These are phyloP conservation scores for Muscicapa comitata DNA, from an alignment of 2,797 vertebrate species.

Conservation along the genomic window DNA sequence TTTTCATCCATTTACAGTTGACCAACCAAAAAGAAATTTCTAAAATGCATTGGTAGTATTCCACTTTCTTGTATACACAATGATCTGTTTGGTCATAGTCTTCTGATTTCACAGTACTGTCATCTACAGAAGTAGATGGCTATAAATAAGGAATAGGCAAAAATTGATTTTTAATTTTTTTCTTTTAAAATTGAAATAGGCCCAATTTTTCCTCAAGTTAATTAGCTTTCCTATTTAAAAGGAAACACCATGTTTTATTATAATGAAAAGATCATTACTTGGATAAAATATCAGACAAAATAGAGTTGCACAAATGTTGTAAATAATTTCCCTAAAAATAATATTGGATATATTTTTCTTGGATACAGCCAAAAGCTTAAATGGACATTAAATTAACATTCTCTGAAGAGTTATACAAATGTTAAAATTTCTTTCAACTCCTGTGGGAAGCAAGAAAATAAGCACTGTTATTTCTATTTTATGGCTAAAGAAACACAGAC, in stretches of 20 bases:
- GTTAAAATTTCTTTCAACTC: slow-evolving; percentile 28
- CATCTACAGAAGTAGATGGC: not conserved
- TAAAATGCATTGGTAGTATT: not conserved
- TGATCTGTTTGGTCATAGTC: not conserved
- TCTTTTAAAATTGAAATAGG: not conserved
- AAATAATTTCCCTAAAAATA: slow-evolving; percentile 16
- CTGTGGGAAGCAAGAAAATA: slow-evolving; percentile 17
- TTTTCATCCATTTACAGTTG: not conserved
- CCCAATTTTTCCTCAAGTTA: not conserved
- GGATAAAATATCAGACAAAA: not conserved
- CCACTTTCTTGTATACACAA: not conserved
- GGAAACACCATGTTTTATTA: not conserved
- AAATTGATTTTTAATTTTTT: not conserved
- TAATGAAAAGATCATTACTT: not conserved
- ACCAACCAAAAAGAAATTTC: not conserved
- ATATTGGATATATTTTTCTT: not conserved
- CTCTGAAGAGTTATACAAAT: not conserved
- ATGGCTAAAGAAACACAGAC: slow-evolving; percentile 22
- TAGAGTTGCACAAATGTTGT: not conserved
- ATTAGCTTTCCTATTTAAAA: not conserved
- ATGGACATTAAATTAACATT: slow-evolving; percentile 13
- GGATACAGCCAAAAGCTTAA: not conserved
- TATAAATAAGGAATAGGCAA: not conserved
- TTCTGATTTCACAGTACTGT: not conserved
- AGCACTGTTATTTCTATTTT: slow-evolving; percentile 38